phyloP scores from a whole-genome alignment of 2,888 invertebrate species.

The Pachliopta kotzebuea region DNA sequence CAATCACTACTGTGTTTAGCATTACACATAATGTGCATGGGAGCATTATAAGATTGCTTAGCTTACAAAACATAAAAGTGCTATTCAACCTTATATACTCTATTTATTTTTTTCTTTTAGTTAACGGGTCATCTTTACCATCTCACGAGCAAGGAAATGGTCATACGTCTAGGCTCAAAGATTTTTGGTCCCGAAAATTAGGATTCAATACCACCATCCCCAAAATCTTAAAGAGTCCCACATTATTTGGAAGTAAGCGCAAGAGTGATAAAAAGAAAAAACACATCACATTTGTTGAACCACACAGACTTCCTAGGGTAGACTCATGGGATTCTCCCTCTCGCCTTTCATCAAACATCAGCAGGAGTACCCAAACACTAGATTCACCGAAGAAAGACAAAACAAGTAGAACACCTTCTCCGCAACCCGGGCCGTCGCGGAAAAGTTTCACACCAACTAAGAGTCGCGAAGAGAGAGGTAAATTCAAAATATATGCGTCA shows the following conservation, averaged over 20 bases:
- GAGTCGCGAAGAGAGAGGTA: not conserved
- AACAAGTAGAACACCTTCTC: slow-evolving; percentile 3
- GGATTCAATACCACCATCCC: not conserved
- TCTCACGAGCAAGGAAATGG: not conserved
- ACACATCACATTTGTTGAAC: slow-evolving; percentile 16
- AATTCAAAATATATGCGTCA: not conserved
- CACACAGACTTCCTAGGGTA: slow-evolving; percentile 9
- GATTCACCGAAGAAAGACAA: not conserved
- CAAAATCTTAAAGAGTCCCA: slow-evolving; percentile 5
- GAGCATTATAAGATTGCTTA: not conserved
- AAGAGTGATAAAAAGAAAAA: slow-evolving; percentile 10
- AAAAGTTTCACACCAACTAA: not conserved
- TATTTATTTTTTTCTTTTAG: slow-evolving; percentile 2
- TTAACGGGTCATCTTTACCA: not conserved
- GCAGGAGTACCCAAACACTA: slow-evolving; percentile 6
- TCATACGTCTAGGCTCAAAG: slow-evolving; percentile 5
- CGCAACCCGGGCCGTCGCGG: slow-evolving; percentile 9
- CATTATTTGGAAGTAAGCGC: not conserved
- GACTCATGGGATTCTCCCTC: slow-evolving; percentile 3
- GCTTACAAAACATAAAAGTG: not conserved
- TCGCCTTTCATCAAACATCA: not conserved
- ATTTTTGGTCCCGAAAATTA: slow-evolving; percentile 9
- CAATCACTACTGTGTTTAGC: not conserved
- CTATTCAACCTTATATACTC: not conserved
- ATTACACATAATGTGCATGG: not conserved